Conservation (phyloP, 37 sponge, comb jelly and placozoan species). For the Geodia barretti region DNA sequence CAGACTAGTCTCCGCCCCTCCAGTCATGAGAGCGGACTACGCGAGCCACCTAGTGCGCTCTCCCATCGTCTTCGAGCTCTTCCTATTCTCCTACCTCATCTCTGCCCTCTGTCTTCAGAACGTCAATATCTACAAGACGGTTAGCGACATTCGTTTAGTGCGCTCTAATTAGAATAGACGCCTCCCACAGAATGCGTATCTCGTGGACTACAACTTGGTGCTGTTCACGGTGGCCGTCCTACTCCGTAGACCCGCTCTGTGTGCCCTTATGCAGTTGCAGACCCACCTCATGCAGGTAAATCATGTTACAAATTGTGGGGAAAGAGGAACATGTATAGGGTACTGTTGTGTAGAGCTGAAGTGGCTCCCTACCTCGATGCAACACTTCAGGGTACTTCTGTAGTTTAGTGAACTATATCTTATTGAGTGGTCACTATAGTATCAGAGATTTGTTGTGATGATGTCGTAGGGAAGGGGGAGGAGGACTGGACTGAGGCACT, state of each 20-base stretch:
- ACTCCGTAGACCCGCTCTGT: slow-evolving; percentile 58
- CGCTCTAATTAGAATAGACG: slow-evolving; percentile 28
- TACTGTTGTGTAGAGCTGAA: no score
- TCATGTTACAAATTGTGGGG: no score
- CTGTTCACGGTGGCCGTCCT: slow-evolving; percentile 53
- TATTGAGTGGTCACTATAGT: no score
- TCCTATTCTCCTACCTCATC: slow-evolving; percentile 61
- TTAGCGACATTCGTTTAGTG: slow-evolving; percentile 36
- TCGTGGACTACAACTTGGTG: slow-evolving; percentile 63
- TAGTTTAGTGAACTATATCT: no score
- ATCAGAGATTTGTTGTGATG: neutral
- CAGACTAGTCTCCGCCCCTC: no score
- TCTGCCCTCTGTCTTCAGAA: slow-evolving; percentile 59
- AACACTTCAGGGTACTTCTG: no score
- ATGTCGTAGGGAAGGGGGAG: neutral
- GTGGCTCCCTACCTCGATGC: no score
- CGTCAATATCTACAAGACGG: slow-evolving; percentile 79
- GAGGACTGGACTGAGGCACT: neutral
- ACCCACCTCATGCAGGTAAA: neutral
- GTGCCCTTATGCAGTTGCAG: slow-evolving; percentile 35
- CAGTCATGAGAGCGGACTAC: slow-evolving; percentile 46
- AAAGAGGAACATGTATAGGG: no score
- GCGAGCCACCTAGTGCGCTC: slow-evolving; percentile 65
- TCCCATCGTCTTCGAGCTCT: slow-evolving; percentile 62
- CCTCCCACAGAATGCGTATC: slow-evolving; percentile 52